Evolutionary conservation across 2,888 invertebrate genomes (phyloP), one percentile per base, ranked within the genome.

Genomic region (Tenthredo notha): DNA sequence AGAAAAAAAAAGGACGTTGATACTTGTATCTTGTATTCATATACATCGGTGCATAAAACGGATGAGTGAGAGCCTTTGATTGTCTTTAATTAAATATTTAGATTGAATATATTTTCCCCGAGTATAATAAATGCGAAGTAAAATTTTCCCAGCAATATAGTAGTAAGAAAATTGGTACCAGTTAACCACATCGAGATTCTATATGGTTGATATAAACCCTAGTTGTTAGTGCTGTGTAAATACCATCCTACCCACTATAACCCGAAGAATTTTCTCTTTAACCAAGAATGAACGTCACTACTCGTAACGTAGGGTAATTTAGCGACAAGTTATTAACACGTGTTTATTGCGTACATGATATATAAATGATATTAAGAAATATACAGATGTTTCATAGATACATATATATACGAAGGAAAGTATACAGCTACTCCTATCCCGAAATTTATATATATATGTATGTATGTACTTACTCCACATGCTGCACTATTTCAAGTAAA

Each of bases 151-250:
- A n/a, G 7, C 54, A n/a, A n/a, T n/a, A n/a, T n/a, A n/a, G n/a
- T n/a, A 54, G 54, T 54, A 10, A n/a, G 54, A 54, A 54, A 54
- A 54, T 54, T 12, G 12, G 47, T 47, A n/a, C 54, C 54, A 18
- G n/a, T 54, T 61, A 61, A 61, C 61, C 25, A 25, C 61, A 5
- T 61, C 25, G 9, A 0, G 21, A 25, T 12, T 61, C 25, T 10
- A 12, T 18, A 18, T 12, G 67, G 67, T 33, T 67, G 43, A 25
- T 9, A 74, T 74, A 74, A 74, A 74, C 74, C 37, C 43, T 21
- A 25, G 21, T 74, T 43, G 74, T 74, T 74, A 74, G 25, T 74
- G 74, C 74, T 43, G 74, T 74, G 74, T 74, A 74, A 74, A 74
- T 37, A 74, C 3, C 12, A n/a, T n/a, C 43, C n/a, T 21, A 43